Evolutionary conservation across 2,888 invertebrate species (phyloP).

Genomic region (Willowsia nigromaculata): DNA sequence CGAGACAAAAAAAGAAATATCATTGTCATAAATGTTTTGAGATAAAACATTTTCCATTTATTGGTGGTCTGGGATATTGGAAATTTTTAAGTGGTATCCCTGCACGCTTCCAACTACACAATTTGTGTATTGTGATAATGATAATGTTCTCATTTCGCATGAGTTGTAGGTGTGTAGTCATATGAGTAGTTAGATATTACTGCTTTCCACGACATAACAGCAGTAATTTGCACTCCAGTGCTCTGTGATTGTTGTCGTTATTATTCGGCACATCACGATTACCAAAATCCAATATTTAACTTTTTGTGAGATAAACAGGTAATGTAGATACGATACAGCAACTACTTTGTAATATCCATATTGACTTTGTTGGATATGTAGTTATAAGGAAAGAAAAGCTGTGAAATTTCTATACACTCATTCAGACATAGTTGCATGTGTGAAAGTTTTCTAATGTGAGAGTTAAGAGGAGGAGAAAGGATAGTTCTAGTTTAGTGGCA

Average conservation of each 20-base stretch:
- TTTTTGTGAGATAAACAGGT: not conserved
- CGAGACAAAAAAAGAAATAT: too few relatives aligned
- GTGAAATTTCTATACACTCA: conserved; percentile 59
- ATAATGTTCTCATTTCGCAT: too few relatives aligned
- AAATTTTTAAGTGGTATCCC: too few relatives aligned
- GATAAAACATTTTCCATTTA: too few relatives aligned
- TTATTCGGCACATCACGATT: not conserved
- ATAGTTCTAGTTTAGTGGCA: not conserved
- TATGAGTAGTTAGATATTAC: not conserved
- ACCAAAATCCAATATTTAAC: not conserved
- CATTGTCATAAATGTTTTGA: too few relatives aligned
- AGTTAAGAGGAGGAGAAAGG: conserved; percentile 28
- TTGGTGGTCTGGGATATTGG: too few relatives aligned
- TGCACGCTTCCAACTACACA: too few relatives aligned
- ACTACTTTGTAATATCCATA: not conserved
- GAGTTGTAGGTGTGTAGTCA: not conserved
- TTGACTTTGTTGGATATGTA: not conserved
- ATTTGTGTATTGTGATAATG: too few relatives aligned
- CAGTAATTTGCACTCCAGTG: conserved; percentile 1
- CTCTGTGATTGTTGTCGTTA: conserved; percentile 37
- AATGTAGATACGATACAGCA: not conserved
- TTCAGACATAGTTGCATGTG: conserved; percentile 33
- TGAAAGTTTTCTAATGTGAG: conserved; percentile 46
- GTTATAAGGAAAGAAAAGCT: not conserved
- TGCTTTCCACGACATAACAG: not conserved